Evolutionary conservation across 2,888 invertebrate species (phyloP).

Genomic region (Hermaeophaga mercurialis): DNA sequence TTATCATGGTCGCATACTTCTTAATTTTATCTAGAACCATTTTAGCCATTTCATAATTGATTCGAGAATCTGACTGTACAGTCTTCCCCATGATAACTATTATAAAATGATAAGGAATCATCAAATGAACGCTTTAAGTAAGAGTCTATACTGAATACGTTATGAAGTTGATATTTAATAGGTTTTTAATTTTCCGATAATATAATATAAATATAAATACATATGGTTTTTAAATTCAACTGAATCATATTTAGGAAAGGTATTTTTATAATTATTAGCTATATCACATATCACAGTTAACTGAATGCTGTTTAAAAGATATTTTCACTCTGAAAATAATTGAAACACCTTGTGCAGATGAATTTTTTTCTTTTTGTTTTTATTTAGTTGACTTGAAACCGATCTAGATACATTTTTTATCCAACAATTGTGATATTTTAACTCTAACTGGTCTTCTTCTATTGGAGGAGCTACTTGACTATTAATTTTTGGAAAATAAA

Average conservation of each 20-base stretch:
- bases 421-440: conserved; percentile 7
- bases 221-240: conserved; percentile 26
- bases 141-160: too few species aligned
- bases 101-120: too few species aligned
- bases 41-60: too few species aligned
- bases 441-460: not conserved
- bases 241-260: conserved; percentile 13
- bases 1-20: too few species aligned
- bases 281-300: not conserved
- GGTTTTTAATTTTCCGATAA: too few species aligned
- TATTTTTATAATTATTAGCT: conserved; percentile 4
- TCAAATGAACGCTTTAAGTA: too few species aligned
- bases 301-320: conserved; percentile 1
- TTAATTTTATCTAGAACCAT: too few species aligned
- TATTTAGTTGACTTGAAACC: not conserved
- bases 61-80: too few species aligned
- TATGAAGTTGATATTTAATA: too few species aligned
- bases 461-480: not conserved
- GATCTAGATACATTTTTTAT: conserved; percentile 6
- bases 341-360: conserved; percentile 4
- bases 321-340: conserved; percentile 9
- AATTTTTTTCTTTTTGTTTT: not conserved
- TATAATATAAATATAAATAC: too few species aligned
- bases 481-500: not conserved
- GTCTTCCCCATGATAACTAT: too few species aligned